Conservation (phyloP, 1,140 invertebrate genomes). For the Coenobita brevimanus region DNA sequence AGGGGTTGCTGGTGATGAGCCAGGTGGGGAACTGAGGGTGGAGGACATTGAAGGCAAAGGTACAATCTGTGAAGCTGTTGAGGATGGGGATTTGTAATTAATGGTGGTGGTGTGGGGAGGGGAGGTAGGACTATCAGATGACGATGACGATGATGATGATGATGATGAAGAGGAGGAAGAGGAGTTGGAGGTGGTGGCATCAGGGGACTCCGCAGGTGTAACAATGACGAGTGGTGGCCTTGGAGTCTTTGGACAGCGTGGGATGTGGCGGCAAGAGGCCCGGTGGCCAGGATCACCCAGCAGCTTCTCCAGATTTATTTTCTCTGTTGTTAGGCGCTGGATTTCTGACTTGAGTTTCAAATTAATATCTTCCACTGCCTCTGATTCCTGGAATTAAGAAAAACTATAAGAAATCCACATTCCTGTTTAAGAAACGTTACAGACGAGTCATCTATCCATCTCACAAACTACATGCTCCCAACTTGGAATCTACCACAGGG, state of each 20-base stretch:
- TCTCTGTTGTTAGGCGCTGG: constrained; percentile 77
- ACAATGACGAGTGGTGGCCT: constrained; percentile 57
- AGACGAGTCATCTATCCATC: too few relatives aligned
- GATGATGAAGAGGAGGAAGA: constrained; percentile 46
- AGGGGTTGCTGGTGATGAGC: constrained; percentile 14
- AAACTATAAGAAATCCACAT: constrained; percentile 33
- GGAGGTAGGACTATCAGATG: constrained; percentile 32
- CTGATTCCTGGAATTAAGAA: constrained; percentile 81
- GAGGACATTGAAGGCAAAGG: not conserved
- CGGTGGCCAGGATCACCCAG: constrained; percentile 55
- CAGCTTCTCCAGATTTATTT: constrained; percentile 62
- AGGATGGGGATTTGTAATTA: constrained; percentile 25
- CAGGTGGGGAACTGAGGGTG: not conserved
- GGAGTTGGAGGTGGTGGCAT: constrained; percentile 31
- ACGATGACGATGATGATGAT: constrained; percentile 41
- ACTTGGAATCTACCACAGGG: too few relatives aligned
- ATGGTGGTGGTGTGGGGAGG: constrained; percentile 3
- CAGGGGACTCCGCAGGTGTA: constrained; percentile 59
- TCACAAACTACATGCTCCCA: too few relatives aligned
- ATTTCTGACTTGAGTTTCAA: constrained; percentile 87
- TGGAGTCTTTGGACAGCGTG: constrained; percentile 34
- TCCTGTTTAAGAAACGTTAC: too few relatives aligned
- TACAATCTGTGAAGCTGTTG: not conserved
- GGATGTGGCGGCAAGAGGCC: constrained; percentile 56
- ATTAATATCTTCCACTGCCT: constrained; percentile 89